These are phyloP conservation scores for Brachionus sp. DNA, from an alignment of 1,140 invertebrate genomes.

Conservation along the genomic window DNA sequence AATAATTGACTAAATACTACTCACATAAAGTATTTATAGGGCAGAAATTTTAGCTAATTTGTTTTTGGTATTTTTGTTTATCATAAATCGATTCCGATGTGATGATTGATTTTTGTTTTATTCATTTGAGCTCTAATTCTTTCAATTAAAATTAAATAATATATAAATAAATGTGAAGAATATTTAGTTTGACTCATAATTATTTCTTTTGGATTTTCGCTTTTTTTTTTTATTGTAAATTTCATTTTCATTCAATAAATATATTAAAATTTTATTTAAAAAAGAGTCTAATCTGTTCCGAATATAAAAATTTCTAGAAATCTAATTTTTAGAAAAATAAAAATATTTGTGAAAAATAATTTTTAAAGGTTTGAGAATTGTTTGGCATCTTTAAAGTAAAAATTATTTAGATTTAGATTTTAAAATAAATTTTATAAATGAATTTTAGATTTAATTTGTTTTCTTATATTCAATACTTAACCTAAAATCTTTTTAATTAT, in stretches of 20 bases:
- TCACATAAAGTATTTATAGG: background rate
- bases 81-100: background rate
- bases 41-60: background rate
- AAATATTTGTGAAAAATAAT: no score
- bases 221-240: conserved; percentile 2
- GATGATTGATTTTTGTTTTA: background rate
- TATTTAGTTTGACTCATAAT: background rate
- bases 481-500: no score
- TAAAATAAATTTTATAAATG: no score
- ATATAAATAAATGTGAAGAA: background rate
- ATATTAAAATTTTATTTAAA: background rate
- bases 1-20: background rate
- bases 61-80: background rate
- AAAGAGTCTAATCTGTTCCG: background rate
- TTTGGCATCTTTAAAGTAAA: no score
- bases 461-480: no score
- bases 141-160: background rate
- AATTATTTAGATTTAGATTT: no score
- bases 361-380: no score
- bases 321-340: background rate
- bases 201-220: background rate
- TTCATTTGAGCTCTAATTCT: background rate
- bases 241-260: conserved; percentile 6
- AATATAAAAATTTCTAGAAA: background rate
- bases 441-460: no score